Base-by-base conservation (phyloP, 2,888 invertebrate genomes). In the Pteria penguin region DNA sequence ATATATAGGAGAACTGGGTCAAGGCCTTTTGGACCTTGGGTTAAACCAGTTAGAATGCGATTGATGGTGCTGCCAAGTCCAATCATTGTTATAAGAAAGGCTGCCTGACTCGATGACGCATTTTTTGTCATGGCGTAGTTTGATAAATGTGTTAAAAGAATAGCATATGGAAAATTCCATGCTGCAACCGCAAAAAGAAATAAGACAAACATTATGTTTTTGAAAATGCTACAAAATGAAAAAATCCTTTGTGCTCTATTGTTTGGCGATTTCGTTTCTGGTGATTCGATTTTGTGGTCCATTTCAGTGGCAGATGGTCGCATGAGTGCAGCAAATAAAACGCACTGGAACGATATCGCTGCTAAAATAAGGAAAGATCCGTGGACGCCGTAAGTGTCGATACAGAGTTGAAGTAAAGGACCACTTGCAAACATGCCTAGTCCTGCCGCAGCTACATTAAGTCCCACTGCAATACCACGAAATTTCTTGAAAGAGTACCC, bases 401-500 rank as follows among this genome's bases (percentile, higher is more conserved):
- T 72, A 3, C 72, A 26, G 32, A 32, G 69, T 14, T 76, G 76
- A 8, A 61, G 29, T 11, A 76, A 11, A 29, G 76, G 76, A n/a
- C 76, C 76, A 31, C 67, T 31, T 2, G 61, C 72, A 33, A 72
- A 62, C 63, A 76, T 72, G 11, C 76, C 76, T 22, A 68, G 3
- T n/a, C 76, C 76, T 45, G 58, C 58, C 4, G 54, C 60, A 1
- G 68, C 68, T 24, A 76, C 58, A 32, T 45, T 63, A 0, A 76
- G 2, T 11, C 76, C 76, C 55, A 72, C 58, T 2, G 72, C 63
- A 2, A 72, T 58, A 18, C 76, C 65, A 55, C 67, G 62, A 33
- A 72, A 76, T 27, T 72, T 72, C 33, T 72, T 66, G 22, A 76
- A 76, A 4, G 61, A 55, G 32, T 72, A 76, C 1, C 76, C 72